phyloP scores from a whole-genome alignment of 2,113 vertebrate genomes.

The Mastomys coucha region DNA sequence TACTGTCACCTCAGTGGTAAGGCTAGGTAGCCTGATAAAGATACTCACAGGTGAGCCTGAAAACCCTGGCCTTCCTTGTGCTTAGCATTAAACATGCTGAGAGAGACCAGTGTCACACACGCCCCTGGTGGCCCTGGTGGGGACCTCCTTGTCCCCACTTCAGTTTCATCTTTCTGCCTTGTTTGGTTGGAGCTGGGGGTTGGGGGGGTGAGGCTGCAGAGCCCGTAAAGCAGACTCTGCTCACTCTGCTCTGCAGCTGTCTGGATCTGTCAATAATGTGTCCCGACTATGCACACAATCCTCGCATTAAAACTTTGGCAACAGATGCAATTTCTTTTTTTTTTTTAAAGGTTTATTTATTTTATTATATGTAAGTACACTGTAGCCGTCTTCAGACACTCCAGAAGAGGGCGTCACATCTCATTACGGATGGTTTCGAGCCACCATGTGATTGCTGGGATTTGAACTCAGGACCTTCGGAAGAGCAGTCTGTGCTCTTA shows the following conservation, averaged over 20 bases:
- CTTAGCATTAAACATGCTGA: not conserved
- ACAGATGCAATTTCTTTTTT: not conserved
- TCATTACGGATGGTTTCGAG: too few species aligned
- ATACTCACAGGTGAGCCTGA: not conserved
- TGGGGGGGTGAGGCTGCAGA: not conserved
- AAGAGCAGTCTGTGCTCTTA: too few species aligned
- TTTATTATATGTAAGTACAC: too few species aligned
- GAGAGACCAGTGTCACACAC: not conserved
- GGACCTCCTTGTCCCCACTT: not conserved
- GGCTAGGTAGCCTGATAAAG: not conserved
- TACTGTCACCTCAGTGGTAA: not conserved
- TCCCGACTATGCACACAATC: not conserved
- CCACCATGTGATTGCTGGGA: too few species aligned
- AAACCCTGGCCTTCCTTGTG: not conserved
- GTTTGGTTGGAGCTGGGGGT: not conserved
- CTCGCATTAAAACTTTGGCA: not conserved
- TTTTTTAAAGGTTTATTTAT: too few species aligned
- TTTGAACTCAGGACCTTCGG: too few species aligned
- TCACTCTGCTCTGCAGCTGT: not conserved
- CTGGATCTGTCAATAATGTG: not conserved
- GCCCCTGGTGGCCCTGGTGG: not conserved
- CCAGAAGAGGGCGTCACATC: too few species aligned
- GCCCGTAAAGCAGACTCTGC: not conserved
- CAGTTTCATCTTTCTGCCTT: slow-evolving; percentile 6
- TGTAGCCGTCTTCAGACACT: too few species aligned